Conservation (phyloP, 2,113 vertebrate genomes). For the Salvelinus sp. region DNA sequence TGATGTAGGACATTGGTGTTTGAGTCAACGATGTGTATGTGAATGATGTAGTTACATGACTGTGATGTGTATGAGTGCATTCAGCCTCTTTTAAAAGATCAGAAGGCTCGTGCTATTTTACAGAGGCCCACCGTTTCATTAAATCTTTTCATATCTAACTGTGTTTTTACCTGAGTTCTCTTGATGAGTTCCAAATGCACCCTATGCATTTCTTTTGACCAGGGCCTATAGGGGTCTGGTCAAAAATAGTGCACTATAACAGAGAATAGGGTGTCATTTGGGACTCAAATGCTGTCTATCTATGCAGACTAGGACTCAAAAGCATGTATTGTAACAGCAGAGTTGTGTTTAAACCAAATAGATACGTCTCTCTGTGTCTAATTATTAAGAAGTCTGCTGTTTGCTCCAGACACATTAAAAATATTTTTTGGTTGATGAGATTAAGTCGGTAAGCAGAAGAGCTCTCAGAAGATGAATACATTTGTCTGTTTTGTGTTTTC, state of each 20-base stretch:
- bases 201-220: too few species aligned
- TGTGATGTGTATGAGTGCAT: background rate
- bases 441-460: background rate
- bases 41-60: background rate
- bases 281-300: too few species aligned
- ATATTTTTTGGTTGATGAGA: background rate
- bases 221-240: background rate
- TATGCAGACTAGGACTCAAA: background rate
- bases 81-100: background rate
- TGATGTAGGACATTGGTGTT: background rate
- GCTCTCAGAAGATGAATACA: background rate
- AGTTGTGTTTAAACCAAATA: slow-evolving; percentile 17
- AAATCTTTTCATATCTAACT: slow-evolving; percentile 19
- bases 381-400: slow-evolving; percentile 6
- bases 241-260: background rate
- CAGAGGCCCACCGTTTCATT: slow-evolving; percentile 15
- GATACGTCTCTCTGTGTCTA: background rate
- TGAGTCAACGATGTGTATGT: background rate
- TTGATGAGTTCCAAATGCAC: too few species aligned
- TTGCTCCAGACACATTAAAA: slow-evolving; percentile 7
- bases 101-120: background rate
- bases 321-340: background rate
- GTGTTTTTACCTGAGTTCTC: slow-evolving; percentile 12
- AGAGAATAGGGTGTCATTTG: too few species aligned
- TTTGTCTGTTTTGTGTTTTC: slow-evolving; percentile 41